Conservation (phyloP, 2,888 invertebrate genomes). For the Platycheirus albimanus region DNA sequence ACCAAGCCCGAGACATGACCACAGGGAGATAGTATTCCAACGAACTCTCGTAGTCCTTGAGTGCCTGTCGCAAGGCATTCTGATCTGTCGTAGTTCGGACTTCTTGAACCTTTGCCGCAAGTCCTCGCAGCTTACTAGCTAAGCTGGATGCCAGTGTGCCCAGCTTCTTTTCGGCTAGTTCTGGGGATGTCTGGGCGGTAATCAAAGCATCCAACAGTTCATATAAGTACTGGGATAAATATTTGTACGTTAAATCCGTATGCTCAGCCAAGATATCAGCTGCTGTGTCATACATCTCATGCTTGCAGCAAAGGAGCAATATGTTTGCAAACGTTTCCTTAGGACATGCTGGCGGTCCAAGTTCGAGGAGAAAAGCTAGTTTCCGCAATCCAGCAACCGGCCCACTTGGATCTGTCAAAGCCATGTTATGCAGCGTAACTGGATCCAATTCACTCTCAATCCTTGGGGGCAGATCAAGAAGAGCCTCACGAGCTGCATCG, state of each 20-base stretch:
- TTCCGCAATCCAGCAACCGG: conserved; percentile 93
- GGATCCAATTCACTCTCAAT: conserved; percentile 99
- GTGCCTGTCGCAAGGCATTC: conserved; percentile 93
- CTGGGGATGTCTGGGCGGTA: conserved; percentile 97
- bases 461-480: conserved; percentile 95
- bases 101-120: conserved; percentile 97
- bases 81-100: conserved; percentile 94
- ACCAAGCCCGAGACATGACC: conserved; percentile 99
- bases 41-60: conserved; percentile 94
- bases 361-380: conserved; percentile 95
- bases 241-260: conserved; percentile 97
- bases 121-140: conserved; percentile 93
- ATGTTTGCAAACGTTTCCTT: conserved; percentile 99
- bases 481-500: conserved; percentile 92
- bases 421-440: conserved; percentile 98
- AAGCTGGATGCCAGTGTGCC: conserved; percentile 96
- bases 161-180: conserved; percentile 97
- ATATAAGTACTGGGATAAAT: conserved; percentile 95
- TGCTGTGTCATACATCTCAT: conserved; percentile 98
- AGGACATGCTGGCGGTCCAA: conserved; percentile 93
- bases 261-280: conserved; percentile 99
- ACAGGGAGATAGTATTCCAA: conserved; percentile 96
- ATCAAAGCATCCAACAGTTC: conserved; percentile 98
- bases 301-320: conserved; percentile 96
- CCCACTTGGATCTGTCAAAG: conserved; percentile 93